Conservation (phyloP, 2,797 vertebrate genomes). For the Falco rusticolus region DNA sequence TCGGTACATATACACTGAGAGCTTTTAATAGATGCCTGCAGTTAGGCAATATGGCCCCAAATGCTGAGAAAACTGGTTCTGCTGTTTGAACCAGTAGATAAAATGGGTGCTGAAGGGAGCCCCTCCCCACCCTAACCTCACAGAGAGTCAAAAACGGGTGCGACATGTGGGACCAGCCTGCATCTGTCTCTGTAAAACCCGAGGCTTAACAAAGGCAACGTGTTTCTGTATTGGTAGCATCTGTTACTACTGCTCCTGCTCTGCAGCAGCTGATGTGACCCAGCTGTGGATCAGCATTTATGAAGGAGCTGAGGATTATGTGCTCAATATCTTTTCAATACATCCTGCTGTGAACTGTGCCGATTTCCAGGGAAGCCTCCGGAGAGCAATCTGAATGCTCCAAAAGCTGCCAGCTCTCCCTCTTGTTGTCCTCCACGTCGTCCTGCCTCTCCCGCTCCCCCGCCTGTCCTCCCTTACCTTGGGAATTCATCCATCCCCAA, state of each 20-base stretch:
- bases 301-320: constrained; percentile 45
- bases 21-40: not conserved
- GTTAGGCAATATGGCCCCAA: not conserved
- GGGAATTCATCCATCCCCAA: not conserved
- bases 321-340: constrained; percentile 34
- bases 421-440: not conserved
- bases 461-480: not conserved
- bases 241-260: constrained; percentile 14
- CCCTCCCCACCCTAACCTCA: not conserved
- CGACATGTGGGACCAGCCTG: not conserved
- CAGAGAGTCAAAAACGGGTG: not conserved
- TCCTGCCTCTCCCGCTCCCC: not conserved
- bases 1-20: not conserved
- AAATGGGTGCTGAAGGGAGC: not conserved
- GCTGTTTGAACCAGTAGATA: not conserved
- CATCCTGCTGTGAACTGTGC: not conserved
- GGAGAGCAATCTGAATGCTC: not conserved
- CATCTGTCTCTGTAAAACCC: not conserved
- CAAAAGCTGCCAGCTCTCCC: not conserved
- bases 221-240: constrained; percentile 9
- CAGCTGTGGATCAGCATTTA: constrained; percentile 46
- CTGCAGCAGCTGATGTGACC: constrained; percentile 48
- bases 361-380: constrained; percentile 5
- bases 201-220: not conserved
- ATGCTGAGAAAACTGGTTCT: not conserved